phyloP scores from a whole-genome alignment of 2,797 vertebrate genomes.

The Microhierax caerulescens region DNA sequence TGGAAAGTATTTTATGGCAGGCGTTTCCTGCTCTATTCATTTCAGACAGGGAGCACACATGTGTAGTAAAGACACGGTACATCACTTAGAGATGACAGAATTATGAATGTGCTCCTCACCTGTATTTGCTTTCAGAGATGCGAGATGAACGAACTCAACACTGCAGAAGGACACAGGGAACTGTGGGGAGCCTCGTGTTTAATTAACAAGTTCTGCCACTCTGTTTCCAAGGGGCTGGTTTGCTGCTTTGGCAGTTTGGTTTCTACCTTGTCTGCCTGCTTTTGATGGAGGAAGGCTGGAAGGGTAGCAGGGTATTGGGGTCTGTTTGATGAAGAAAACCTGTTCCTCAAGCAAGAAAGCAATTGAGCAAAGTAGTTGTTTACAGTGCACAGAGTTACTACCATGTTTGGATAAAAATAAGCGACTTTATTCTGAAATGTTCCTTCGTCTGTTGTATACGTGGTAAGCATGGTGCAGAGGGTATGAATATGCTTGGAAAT shows the following conservation, averaged over 20 bases:
- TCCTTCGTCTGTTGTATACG: background rate
- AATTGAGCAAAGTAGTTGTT: background rate
- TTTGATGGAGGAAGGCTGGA: background rate
- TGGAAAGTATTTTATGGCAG: background rate
- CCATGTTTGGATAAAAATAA: background rate
- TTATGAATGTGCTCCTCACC: background rate
- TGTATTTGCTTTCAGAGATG: background rate
- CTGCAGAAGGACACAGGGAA: background rate
- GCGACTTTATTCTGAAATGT: background rate
- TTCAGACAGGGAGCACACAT: background rate
- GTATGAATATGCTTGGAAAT: background rate
- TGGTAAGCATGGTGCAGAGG: background rate
- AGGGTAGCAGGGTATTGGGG: background rate
- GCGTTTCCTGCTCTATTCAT: background rate
- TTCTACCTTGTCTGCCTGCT: background rate
- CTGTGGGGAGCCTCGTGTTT: background rate
- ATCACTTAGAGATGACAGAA: background rate
- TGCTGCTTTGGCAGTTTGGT: background rate
- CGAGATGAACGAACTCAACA: background rate
- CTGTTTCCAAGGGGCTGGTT: background rate
- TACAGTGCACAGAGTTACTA: background rate
- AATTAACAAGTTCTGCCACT: background rate
- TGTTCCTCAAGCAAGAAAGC: background rate
- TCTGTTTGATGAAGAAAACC: background rate
- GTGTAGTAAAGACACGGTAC: background rate